phyloP scores from a whole-genome alignment of 2,888 invertebrate species.

The Brachylomia viminalis region DNA sequence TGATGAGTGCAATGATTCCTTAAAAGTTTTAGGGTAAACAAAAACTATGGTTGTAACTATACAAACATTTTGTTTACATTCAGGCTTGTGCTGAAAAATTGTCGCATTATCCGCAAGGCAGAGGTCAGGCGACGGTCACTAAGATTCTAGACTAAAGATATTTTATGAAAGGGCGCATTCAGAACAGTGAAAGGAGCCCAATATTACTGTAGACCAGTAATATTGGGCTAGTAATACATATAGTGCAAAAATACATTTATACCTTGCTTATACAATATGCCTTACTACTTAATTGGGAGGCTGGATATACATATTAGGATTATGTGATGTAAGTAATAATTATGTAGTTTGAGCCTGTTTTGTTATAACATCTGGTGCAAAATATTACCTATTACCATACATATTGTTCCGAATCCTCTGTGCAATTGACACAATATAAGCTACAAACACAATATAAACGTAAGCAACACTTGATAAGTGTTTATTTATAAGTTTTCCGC shows the following conservation, averaged over 20 bases:
- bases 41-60: background rate
- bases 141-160: background rate
- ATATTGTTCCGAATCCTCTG: background rate
- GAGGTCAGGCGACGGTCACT: conserved; percentile 17
- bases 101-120: background rate
- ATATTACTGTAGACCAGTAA: no score
- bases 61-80: background rate
- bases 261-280: background rate
- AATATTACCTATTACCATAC: background rate
- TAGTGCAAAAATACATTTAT: no score
- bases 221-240: no score
- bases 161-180: conserved; percentile 10
- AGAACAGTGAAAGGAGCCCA: background rate
- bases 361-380: background rate
- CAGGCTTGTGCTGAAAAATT: background rate
- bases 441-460: background rate
- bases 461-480: background rate
- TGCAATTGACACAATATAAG: background rate
- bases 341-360: background rate
- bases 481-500: background rate
- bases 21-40: background rate
- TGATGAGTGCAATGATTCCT: background rate
- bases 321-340: no score
- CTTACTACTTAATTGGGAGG: background rate
- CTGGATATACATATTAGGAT: background rate